Base-by-base conservation (phyloP, 30 jellyfish, hydroid and myxozoan species). In the Chrysaora quinquecirrha region DNA sequence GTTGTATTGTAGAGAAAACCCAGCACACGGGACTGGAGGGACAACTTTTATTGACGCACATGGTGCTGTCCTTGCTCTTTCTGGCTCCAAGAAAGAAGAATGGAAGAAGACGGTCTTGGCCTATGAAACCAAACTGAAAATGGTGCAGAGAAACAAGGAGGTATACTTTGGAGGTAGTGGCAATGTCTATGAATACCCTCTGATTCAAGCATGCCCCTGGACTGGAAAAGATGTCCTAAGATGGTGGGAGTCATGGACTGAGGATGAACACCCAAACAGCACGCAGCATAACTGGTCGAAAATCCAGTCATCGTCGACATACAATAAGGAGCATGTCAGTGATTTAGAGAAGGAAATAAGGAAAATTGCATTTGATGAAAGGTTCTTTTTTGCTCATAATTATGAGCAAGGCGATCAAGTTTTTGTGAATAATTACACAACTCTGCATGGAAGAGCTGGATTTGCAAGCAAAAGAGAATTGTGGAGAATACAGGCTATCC, bases 401-500 rank as follows among this genome's bases (percentile, higher is more conserved):
- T 80, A 80, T 29, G 54, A 49, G 67, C 71, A 35, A 48, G 90
- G 90, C 7, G 90, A 80, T 48, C 90, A 66, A 68, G 90, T 48
- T 2, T 80, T 50, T 52, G 90, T 80, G 9, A 80, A 80, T 60
- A 80, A 80, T 62, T 67, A 80, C 34, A 80, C 90, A 1, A 67
- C 62, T 29, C 83, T 80, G n/a, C 90, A 80, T 56, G 90, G 90
- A 16, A 48, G 90, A 20, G 52, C 46, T 29, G 90, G 68, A 14
- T 80, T 80, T 48, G 0, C 67, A 23, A 69, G 67, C 48, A 19
- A 23, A 54, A 64, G 90, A 30, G 90, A 80, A 31, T 35, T 80
- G 32, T 80, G 90, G 90, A 80, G 90, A 68, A 2, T 79, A 43
- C 90, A 80, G 33, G 83, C 90, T 14, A 28, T 80, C 31, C 90